Evolutionary conservation across 1,140 invertebrate species (phyloP).

Genomic region (Neodiprion lecontei): DNA sequence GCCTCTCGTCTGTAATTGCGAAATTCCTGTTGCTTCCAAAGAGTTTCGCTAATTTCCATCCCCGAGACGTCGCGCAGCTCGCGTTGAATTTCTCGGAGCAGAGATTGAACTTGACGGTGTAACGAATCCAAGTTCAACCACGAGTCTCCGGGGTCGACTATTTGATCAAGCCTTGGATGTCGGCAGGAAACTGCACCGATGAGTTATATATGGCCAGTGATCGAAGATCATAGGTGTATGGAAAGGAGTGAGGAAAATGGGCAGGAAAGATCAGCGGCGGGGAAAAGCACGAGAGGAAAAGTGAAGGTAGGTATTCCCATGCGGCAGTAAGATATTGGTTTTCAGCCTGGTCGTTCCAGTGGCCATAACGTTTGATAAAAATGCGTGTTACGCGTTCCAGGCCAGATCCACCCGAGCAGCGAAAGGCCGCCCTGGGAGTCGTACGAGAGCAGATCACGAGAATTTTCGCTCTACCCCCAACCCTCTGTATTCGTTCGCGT

Average conservation of each 20-base stretch:
- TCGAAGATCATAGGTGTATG: not conserved
- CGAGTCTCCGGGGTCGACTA: no score
- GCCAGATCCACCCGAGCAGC: constrained; percentile 45
- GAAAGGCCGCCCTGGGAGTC: constrained; percentile 58
- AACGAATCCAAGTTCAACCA: no score
- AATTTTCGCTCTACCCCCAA: constrained; percentile 48
- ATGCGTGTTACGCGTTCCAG: constrained; percentile 60
- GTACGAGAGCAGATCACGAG: constrained; percentile 58
- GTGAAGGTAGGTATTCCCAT: constrained; percentile 43
- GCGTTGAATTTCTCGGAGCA: no score
- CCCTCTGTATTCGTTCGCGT: constrained; percentile 2
- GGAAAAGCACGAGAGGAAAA: constrained; percentile 25
- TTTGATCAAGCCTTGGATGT: no score
- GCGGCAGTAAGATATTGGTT: constrained; percentile 60
- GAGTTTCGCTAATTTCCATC: no score
- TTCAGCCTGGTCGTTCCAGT: constrained; percentile 58
- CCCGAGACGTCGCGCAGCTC: no score
- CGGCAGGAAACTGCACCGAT: not conserved
- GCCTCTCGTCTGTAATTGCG: no score
- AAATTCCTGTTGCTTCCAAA: no score
- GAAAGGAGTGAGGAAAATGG: constrained; percentile 9
- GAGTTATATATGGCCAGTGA: not conserved
- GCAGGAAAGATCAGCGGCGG: not conserved
- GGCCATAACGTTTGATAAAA: constrained; percentile 63
- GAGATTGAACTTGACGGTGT: no score